A percentile compares a stretch with the other conserved stretches of the same genome.
Evolutionary conservation across 2,888 invertebrate genomes (phyloP).

Genomic region (Brachyopa scutellaris): DNA sequence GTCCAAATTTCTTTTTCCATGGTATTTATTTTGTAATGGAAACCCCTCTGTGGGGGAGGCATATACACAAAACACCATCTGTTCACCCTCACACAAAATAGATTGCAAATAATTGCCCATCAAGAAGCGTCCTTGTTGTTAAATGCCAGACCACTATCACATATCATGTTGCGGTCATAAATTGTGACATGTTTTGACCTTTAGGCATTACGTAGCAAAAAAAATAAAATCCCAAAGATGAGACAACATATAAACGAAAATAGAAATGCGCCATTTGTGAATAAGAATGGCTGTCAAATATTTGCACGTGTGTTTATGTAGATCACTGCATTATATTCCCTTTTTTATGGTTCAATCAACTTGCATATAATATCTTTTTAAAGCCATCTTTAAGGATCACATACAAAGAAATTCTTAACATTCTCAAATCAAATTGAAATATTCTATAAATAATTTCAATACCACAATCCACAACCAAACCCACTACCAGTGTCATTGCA

Average conservation of each 20-base stretch:
- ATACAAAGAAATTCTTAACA: neutral
- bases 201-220: constrained; percentile 8
- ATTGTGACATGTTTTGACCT: constrained; percentile 26
- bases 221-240: too few species aligned
- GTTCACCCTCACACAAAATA: constrained; percentile 22
- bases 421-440: constrained; percentile 5
- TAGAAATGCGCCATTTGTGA: neutral
- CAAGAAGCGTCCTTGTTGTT: constrained; percentile 26
- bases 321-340: neutral
- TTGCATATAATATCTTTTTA: neutral
- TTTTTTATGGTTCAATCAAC: constrained; percentile 10
- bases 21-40: neutral
- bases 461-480: neutral
- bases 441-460: neutral
- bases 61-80: constrained; percentile 2
- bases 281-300: neutral
- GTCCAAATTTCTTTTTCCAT: neutral
- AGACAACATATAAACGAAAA: neutral
- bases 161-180: constrained; percentile 32
- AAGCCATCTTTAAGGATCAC: neutral
- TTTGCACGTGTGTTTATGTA: neutral
- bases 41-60: neutral
- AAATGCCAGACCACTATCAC: constrained; percentile 27
- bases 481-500: neutral
- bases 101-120: constrained; percentile 42